A percentile compares a stretch with the other conserved stretches of the same genome.
Conservation (phyloP, 1,140 invertebrate genomes). For the Drosophila sulfurigaster region DNA sequence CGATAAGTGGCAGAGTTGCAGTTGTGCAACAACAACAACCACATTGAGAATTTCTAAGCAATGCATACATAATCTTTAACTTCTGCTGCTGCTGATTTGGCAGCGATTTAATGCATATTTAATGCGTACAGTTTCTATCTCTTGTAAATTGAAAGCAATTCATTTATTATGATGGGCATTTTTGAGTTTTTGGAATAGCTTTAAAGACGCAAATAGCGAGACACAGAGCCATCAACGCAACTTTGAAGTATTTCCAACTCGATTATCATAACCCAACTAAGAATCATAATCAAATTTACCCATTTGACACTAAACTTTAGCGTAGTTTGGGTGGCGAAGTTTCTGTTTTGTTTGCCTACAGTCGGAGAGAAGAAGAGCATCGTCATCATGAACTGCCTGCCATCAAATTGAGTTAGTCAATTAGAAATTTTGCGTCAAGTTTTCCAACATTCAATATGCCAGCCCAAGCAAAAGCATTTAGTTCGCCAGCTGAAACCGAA, state of each 20-base stretch:
- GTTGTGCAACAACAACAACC: constrained; percentile 2
- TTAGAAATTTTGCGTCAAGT: constrained; percentile 64
- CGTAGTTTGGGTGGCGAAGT: background rate
- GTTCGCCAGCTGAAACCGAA: constrained; percentile 2
- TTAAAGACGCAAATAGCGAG: constrained; percentile 9
- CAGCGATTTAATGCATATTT: constrained; percentile 77
- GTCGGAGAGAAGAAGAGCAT: constrained; percentile 11
- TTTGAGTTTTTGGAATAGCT: constrained; percentile 21
- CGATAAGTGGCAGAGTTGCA: constrained; percentile 34
- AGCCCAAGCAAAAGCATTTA: constrained; percentile 31
- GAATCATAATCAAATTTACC: constrained; percentile 77
- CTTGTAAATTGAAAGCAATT: constrained; percentile 38
- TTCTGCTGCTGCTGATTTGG: constrained; percentile 30
- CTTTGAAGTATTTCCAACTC: constrained; percentile 81
- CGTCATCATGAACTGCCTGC: constrained; percentile 36
- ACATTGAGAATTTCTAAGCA: constrained; percentile 2
- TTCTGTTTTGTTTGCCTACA: constrained; percentile 29
- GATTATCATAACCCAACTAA: constrained; percentile 79
- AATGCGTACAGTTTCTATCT: constrained; percentile 57
- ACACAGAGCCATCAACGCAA: constrained; percentile 46
- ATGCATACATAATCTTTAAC: background rate
- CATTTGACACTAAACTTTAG: constrained; percentile 80
- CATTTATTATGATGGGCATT: constrained; percentile 43
- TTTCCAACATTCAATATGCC: constrained; percentile 56
- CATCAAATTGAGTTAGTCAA: constrained; percentile 77